Conservation (phyloP, 2,113 vertebrate species). For the Apteryx mantelli region DNA sequence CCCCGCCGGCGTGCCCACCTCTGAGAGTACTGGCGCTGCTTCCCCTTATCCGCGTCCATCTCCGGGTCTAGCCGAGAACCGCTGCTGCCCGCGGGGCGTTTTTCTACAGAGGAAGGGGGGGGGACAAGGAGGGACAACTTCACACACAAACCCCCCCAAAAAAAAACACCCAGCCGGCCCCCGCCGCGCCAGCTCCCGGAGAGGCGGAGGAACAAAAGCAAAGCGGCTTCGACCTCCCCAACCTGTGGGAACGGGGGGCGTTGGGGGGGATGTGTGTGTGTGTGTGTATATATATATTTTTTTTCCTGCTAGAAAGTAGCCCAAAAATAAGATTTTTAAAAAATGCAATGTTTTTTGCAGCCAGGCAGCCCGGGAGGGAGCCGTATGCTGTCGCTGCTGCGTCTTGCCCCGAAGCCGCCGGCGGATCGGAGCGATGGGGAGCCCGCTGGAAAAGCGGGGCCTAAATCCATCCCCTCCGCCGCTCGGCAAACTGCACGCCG, state of each 20-base stretch:
- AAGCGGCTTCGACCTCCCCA: slow-evolving; percentile 59
- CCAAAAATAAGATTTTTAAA: neutral
- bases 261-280: too few relatives aligned
- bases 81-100: neutral
- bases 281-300: neutral
- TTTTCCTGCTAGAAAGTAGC: neutral
- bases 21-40: neutral
- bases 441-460: slow-evolving; percentile 29
- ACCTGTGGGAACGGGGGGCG: slow-evolving; percentile 35
- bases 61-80: neutral
- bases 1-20: neutral
- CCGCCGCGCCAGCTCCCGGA: slow-evolving; percentile 26
- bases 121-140: neutral
- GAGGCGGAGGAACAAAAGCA: slow-evolving; percentile 55
- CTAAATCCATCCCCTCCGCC: slow-evolving; percentile 15
- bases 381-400: neutral
- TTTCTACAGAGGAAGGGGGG: neutral
- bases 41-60: neutral
- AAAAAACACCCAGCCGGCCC: slow-evolving; percentile 52
- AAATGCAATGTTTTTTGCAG: neutral
- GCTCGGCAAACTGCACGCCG: neutral
- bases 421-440: neutral
- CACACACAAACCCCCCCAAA: neutral
- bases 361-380: neutral
- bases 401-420: neutral